Evolutionary conservation across 2,797 vertebrate genomes (phyloP).

Genomic region (Allenopithecus nigroviridis): DNA sequence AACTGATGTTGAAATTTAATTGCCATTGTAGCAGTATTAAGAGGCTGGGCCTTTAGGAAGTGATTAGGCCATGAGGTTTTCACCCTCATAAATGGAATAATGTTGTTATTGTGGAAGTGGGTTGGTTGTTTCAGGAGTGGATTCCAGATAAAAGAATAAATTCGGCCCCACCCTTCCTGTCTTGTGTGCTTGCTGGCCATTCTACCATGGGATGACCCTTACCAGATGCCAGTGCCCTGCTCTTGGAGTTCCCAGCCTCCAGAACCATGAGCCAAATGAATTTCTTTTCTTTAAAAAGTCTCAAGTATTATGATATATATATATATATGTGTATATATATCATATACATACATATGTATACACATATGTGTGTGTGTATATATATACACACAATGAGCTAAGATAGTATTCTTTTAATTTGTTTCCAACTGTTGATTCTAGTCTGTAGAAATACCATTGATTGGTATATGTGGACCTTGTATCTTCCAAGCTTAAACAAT

Average conservation of each 20-base stretch:
- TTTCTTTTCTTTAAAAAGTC: neutral
- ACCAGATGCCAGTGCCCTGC: neutral
- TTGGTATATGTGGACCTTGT: neutral
- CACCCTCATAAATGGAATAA: neutral
- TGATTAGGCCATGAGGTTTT: neutral
- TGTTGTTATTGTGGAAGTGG: neutral
- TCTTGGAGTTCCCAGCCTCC: neutral
- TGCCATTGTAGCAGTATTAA: neutral
- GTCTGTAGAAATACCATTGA: neutral
- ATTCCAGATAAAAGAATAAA: neutral
- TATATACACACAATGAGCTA: neutral
- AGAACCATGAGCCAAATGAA: neutral
- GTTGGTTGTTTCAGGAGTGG: neutral
- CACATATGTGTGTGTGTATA: rapidly evolving
- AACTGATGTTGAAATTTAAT: neutral
- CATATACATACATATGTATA: no score
- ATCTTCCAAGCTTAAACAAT: neutral
- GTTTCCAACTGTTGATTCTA: neutral
- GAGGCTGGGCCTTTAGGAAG: neutral
- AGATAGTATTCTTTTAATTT: neutral
- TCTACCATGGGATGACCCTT: neutral
- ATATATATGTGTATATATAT: neutral
- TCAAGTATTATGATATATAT: neutral
- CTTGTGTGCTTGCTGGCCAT: neutral
- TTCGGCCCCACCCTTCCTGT: neutral